Evolutionary conservation across 2,888 invertebrate species (phyloP), one percentile per base, ranked within the genome.

Genomic region (Cremastinae sp.): DNA sequence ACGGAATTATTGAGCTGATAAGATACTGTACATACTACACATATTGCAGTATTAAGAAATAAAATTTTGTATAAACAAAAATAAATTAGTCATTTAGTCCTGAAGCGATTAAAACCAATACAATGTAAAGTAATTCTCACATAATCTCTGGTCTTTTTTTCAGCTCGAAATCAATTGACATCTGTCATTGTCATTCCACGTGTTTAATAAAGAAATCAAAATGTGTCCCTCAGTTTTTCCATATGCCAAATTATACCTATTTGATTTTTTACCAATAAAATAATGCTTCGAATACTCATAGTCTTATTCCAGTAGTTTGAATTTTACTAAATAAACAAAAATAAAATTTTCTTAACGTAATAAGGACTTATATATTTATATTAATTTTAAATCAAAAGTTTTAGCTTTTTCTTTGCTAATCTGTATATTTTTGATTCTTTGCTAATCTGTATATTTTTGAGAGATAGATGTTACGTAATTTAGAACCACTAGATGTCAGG

Each of bases 11-110:
- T 84, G 81, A 86, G 87, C 81, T 87, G 53, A 88, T 85, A 85
- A 85, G 84, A 81, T 83, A 78, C 72, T 79, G 76, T 70, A 70
- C 2, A 64, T 83, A 84, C 88, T 88, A 87, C 87, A 88, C 85
- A 77, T 79, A 73, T 47, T 35, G 68, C 74, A 74, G 72, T 69
- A 75, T 75, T 65, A 58, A 56, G 70, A 53, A 79, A 76, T 74
- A 74, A 75, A 78, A 58, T 74, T 71, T 74, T 75, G 70, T 73
- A 56, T 58, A 75, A 51, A 74, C 64, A 75, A 65, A 74, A 45
- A 79, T 14, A 53, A 72, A 75, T 74, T 45, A 18, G 45, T 37
- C 16, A 58, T 58, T 62, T 20, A 75, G 80, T 71, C 77, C 62
- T 45, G 84, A 83, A 84, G 83, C 83, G 81, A 83, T 79, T 72